These are phyloP conservation scores for Acanthosepion pharaonis DNA, from an alignment of 2,888 invertebrate genomes.

Conservation along the genomic window DNA sequence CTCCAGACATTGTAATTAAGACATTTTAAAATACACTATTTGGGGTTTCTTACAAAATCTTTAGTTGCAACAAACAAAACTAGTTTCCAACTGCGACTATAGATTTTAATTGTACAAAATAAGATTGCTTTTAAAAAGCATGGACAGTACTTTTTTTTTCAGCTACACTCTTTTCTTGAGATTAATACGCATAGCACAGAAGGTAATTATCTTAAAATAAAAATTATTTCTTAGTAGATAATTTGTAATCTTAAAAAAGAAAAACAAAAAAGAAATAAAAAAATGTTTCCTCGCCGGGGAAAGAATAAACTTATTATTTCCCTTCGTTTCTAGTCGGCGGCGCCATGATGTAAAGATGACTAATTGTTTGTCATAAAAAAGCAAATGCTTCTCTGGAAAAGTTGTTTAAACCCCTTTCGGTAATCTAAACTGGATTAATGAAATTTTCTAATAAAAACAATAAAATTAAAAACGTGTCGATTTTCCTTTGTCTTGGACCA, in stretches of 20 bases:
- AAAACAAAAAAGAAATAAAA: neutral
- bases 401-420: no score
- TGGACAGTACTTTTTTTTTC: neutral
- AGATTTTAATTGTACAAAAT: neutral
- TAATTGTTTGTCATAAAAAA: neutral
- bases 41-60: neutral
- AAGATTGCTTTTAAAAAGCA: neutral
- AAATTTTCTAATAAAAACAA: no score
- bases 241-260: neutral
- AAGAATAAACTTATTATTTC: neutral
- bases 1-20: neutral
- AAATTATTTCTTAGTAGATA: neutral
- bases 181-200: neutral
- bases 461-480: no score
- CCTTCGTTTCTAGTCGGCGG: neutral
- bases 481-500: no score
- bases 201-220: neutral
- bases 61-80: neutral
- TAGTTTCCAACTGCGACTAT: neutral
- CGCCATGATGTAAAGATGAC: slow-evolving; percentile 33
- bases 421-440: no score
- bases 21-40: neutral
- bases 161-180: neutral
- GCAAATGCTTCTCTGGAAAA: neutral
- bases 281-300: neutral